Percentiles rank a stretch among this genome's conserved stretches.
Evolutionary conservation across 2,113 vertebrate species (phyloP).

Genomic region (Eptesicus fuscus): DNA sequence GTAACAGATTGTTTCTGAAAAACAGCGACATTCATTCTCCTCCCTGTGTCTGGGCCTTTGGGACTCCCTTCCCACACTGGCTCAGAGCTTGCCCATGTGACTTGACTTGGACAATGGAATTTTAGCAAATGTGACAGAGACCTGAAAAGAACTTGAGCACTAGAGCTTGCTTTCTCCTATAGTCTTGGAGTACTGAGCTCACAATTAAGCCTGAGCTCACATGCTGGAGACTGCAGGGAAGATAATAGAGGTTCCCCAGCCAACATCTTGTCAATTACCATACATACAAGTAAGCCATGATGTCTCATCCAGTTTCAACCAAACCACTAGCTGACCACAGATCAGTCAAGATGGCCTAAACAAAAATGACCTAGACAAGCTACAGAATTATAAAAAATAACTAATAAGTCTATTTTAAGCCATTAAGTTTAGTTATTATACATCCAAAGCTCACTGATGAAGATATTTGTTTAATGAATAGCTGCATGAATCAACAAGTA

Average conservation of each 20-base stretch:
- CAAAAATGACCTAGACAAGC: neutral
- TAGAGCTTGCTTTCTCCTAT: neutral
- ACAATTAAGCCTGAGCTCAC: neutral
- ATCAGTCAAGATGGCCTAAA: neutral
- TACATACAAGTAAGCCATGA: neutral
- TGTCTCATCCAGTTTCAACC: neutral
- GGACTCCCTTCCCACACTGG: neutral
- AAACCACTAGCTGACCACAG: neutral
- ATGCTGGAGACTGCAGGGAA: neutral
- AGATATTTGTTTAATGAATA: neutral
- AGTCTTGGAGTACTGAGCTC: neutral
- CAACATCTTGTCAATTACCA: neutral
- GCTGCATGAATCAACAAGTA: neutral
- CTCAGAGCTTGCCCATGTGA: neutral
- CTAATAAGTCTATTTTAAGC: neutral
- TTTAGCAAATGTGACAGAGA: neutral
- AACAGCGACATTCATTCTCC: neutral
- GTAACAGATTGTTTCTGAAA: neutral
- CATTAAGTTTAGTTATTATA: neutral
- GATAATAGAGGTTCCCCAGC: neutral
- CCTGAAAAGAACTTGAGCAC: neutral
- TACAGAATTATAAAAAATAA: neutral
- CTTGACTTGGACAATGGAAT: neutral
- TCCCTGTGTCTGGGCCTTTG: neutral
- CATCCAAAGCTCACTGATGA: neutral